phyloP scores from a whole-genome alignment of 2,888 invertebrate species.

The Oscheius sp. region DNA sequence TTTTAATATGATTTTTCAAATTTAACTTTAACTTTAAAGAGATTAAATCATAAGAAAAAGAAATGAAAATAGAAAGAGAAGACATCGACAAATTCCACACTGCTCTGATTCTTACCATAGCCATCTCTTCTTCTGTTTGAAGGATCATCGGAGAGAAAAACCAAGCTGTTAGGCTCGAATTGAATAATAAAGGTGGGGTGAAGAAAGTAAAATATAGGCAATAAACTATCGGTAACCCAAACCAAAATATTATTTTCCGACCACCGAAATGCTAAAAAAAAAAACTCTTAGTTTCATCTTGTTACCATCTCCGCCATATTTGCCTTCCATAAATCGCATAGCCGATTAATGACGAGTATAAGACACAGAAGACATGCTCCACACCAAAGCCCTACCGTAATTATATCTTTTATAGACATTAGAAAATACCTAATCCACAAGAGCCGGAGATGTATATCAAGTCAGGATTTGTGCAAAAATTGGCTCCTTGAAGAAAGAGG shows the following conservation, averaged over 20 bases:
- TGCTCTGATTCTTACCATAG: neutral
- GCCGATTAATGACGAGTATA: conserved; percentile 36
- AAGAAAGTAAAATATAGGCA: conserved; percentile 44
- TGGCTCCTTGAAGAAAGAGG: conserved; percentile 11
- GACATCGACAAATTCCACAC: neutral
- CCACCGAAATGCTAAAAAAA: no score
- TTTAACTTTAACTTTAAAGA: neutral
- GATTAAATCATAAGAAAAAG: neutral
- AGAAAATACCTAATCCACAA: conserved; percentile 29
- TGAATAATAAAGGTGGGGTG: conserved; percentile 51
- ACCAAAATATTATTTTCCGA: no score
- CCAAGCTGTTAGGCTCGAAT: conserved; percentile 47
- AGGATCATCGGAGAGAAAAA: conserved; percentile 54
- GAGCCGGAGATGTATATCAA: conserved; percentile 21
- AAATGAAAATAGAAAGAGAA: neutral
- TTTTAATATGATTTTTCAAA: neutral
- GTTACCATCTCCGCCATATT: neutral
- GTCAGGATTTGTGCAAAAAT: conserved; percentile 24
- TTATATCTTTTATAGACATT: no score
- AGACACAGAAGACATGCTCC: conserved; percentile 37
- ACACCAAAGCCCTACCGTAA: conserved; percentile 43
- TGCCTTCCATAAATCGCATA: conserved; percentile 31
- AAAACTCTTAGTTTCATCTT: no score
- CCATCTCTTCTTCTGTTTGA: conserved; percentile 15
- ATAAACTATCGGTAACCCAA: conserved; percentile 41